phyloP scores from a whole-genome alignment of 2,888 invertebrate genomes.

The Lithosia quadra region DNA sequence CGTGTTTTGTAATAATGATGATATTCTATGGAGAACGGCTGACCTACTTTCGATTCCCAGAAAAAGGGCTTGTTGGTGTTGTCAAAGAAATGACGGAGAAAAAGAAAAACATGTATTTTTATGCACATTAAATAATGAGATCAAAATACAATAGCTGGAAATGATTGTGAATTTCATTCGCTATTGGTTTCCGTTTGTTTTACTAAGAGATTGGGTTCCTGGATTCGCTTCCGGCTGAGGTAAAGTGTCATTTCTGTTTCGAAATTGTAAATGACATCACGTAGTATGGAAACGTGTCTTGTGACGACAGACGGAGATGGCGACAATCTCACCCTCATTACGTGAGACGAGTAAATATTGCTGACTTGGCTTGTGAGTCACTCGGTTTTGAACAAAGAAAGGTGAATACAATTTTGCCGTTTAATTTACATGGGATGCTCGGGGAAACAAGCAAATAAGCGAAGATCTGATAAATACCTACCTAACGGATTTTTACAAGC shows the following conservation, averaged over 20 bases:
- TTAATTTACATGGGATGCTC: too few relatives aligned
- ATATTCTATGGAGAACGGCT: background rate
- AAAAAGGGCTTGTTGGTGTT: background rate
- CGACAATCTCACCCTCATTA: background rate
- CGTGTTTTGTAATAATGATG: background rate
- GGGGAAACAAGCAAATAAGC: too few relatives aligned
- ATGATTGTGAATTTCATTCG: background rate
- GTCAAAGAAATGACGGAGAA: background rate
- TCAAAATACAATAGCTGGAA: background rate
- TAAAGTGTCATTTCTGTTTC: background rate
- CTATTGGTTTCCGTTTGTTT: background rate
- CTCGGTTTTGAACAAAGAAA: background rate
- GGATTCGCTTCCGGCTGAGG: background rate
- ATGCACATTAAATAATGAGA: background rate
- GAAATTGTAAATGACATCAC: background rate
- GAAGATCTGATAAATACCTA: too few relatives aligned
- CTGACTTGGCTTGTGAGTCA: background rate
- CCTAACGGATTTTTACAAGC: too few relatives aligned
- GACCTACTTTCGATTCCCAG: slow-evolving; percentile 2
- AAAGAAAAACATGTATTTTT: background rate
- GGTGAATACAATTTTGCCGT: background rate
- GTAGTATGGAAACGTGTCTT: background rate
- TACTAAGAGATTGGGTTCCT: background rate
- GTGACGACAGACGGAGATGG: background rate
- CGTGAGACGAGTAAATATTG: background rate